Percentiles rank a stretch among this genome's conserved stretches.
Conservation (phyloP, 1,140 invertebrate species). For the Drosophila azteca region DNA sequence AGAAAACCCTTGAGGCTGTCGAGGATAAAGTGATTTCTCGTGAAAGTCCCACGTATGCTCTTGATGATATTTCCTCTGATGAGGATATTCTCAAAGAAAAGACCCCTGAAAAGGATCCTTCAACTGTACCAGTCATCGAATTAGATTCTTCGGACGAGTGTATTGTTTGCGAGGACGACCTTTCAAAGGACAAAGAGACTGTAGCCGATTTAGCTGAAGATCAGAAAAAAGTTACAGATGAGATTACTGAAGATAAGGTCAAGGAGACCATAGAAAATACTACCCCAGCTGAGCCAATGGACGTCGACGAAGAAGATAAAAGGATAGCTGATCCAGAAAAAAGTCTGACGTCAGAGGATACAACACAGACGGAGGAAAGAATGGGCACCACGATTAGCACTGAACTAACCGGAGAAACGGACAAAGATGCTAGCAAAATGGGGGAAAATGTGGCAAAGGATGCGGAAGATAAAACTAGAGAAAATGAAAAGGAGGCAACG, state of each 20-base stretch:
- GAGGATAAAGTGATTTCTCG: constrained; percentile 1
- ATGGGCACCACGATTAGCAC: neutral
- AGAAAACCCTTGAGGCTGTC: neutral
- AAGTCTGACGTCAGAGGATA: neutral
- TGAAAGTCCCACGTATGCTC: constrained; percentile 13
- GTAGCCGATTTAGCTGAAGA: neutral
- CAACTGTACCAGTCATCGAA: constrained; percentile 25
- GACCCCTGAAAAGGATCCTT: neutral
- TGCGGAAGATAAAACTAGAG: neutral
- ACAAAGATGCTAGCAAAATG: neutral
- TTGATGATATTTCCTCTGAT: constrained; percentile 54
- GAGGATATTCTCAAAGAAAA: constrained; percentile 24
- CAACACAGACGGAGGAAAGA: constrained; percentile 21
- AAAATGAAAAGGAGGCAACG: neutral
- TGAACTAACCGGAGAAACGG: neutral
- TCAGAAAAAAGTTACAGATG: neutral
- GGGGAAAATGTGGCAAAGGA: neutral
- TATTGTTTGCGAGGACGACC: constrained; percentile 4
- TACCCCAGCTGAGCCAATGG: neutral
- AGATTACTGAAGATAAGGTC: neutral
- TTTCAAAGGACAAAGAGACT: neutral
- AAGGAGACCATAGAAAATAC: neutral
- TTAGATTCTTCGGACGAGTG: constrained; percentile 45
- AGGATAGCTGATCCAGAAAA: constrained; percentile 3
- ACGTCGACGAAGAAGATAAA: constrained; percentile 7